Evolutionary conservation across 2,113 vertebrate species (phyloP).

Genomic region (Corapipo altera): DNA sequence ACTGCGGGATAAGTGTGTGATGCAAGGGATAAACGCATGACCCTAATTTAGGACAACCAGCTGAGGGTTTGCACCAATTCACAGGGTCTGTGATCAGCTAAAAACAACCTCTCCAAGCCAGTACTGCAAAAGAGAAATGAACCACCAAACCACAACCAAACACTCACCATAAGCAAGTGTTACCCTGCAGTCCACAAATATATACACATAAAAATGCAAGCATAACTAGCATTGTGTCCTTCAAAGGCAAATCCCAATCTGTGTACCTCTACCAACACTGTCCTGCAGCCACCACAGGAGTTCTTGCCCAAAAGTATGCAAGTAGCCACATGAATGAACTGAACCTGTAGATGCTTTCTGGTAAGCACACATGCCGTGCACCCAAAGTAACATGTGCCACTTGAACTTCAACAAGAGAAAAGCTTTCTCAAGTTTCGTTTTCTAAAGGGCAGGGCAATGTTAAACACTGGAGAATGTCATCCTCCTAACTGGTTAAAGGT

Average conservation of each 20-base stretch:
- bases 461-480: conserved; percentile 17
- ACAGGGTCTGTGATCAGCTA: neutral
- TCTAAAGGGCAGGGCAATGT: neutral
- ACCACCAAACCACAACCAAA: neutral
- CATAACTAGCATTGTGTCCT: neutral
- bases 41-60: neutral
- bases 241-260: neutral
- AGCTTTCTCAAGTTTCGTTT: neutral
- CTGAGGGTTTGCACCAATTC: neutral
- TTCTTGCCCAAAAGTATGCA: neutral
- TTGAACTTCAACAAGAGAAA: neutral
- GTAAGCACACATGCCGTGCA: neutral
- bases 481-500: neutral
- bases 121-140: neutral
- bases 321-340: neutral
- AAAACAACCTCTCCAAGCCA: neutral
- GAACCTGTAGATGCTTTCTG: fast-evolving
- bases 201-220: neutral
- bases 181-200: neutral
- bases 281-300: neutral
- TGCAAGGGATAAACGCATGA: neutral
- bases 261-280: neutral
- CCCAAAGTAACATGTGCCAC: neutral
- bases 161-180: neutral
- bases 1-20: neutral